Evolutionary conservation across 2,888 invertebrate genomes (phyloP).

Genomic region (Luperina testacea): DNA sequence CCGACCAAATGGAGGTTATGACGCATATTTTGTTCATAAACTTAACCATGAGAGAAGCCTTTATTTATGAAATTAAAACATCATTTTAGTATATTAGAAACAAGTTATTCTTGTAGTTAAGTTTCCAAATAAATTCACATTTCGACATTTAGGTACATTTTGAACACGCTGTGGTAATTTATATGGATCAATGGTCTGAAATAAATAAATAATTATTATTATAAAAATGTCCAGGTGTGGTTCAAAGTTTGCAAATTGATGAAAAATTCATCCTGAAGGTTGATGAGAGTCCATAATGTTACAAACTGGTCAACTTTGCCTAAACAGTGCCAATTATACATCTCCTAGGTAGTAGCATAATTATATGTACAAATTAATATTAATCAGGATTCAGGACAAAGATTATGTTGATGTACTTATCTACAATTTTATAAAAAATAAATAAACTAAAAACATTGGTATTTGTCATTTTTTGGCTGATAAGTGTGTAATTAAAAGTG

Average conservation of each 20-base stretch:
- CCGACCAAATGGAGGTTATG: not conserved
- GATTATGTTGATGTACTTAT: not conserved
- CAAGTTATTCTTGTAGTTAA: not conserved
- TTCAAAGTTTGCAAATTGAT: not conserved
- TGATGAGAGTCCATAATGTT: not conserved
- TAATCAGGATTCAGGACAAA: not conserved
- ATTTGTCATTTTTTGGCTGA: constrained; percentile 8
- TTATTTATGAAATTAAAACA: not conserved
- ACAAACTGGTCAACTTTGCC: not conserved
- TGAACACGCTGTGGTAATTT: not conserved
- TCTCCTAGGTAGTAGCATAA: not conserved
- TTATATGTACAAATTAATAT: not conserved
- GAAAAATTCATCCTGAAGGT: not conserved
- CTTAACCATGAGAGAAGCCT: not conserved
- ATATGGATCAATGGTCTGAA: too few relatives aligned
- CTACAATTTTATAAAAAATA: not conserved
- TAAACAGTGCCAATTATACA: not conserved
- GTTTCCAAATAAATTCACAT: not conserved
- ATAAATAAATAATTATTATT: too few relatives aligned
- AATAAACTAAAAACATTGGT: not conserved
- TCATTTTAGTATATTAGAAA: not conserved
- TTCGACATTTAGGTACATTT: constrained; percentile 1
- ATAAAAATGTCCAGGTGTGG: not conserved
- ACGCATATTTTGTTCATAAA: not conserved
- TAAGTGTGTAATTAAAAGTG: constrained; percentile 3